Base-by-base conservation (phyloP, 2,113 vertebrate genomes). In the Bombycilla garrulus region DNA sequence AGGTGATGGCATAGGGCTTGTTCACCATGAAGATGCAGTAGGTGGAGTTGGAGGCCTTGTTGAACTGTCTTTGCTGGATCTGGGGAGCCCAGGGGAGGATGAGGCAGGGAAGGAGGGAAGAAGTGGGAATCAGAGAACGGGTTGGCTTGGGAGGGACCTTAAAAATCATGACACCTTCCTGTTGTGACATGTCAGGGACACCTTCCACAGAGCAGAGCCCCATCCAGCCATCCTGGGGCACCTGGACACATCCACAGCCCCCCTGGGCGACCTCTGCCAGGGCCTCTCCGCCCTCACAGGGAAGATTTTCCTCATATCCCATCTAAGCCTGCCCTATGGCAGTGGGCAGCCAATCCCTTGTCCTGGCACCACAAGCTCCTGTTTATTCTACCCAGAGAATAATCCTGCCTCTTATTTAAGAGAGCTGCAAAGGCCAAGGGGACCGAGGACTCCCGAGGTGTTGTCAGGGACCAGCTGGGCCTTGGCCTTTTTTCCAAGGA, bases 1-100 rank as follows among this genome's bases (percentile, higher is more conserved):
- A 99, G 80, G 99, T 99, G 93, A 99, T 98, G 54, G 99, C 99
- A 1, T 99, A 99, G 35, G 99, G 99, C 95, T 99, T 99, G 98
- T 99, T 99, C 83, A 99, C 99, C 99, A 99, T 99, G 98, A 99
- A 99, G 91, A 99, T 97, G 92, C 99, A 99, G 91, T 98, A 98
- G 0, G 99, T 99, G 56, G 98, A 98, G 98, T 99, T 99, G 90
- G 98, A 98, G 90, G 97, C 98, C 31, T 98, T 98, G 76, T 94
- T 98, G 97, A 98, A 96, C 90, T 98, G 98, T 76, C 98, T 97
- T 92, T 98, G 93, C 90, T 99, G 98, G 95, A 99, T 99, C 99
- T 99, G 91, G 29, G 48, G 81, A 21, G 48, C 4, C 12, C 26
- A 21, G 57, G 42, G 42, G 80, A 76, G 61, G 44, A n/a, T 5